phyloP scores from a whole-genome alignment of 2,113 vertebrate genomes.

The Dendrocopos noguchii region DNA sequence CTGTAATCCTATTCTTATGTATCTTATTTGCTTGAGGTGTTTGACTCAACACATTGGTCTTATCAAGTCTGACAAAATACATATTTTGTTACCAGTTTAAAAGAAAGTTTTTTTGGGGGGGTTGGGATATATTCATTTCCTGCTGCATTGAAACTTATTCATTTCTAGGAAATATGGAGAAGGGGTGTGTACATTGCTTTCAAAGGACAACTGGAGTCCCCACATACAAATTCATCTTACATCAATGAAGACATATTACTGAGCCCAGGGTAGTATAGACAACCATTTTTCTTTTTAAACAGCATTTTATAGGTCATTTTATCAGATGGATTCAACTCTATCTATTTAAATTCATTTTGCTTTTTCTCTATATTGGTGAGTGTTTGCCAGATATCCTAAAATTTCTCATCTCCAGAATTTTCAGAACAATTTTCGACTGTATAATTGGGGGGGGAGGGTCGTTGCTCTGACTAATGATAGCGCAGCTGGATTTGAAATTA shows the following conservation, averaged over 20 bases:
- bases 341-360: background rate
- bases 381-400: background rate
- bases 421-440: background rate
- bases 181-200: background rate
- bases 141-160: background rate
- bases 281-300: background rate
- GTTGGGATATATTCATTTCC: background rate
- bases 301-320: background rate
- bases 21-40: constrained; percentile 9
- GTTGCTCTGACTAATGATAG: background rate
- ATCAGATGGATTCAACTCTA: background rate
- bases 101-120: background rate
- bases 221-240: background rate
- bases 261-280: background rate
- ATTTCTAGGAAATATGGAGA: background rate
- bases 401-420: background rate
- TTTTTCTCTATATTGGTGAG: background rate
- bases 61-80: background rate
- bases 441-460: background rate
- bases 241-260: background rate
- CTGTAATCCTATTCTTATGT: constrained; percentile 9
- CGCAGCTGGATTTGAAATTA: background rate
- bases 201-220: background rate
- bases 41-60: constrained; percentile 3
- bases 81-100: background rate